Conservation (phyloP, 2,888 invertebrate species). For the Lasius fuliginosus region DNA sequence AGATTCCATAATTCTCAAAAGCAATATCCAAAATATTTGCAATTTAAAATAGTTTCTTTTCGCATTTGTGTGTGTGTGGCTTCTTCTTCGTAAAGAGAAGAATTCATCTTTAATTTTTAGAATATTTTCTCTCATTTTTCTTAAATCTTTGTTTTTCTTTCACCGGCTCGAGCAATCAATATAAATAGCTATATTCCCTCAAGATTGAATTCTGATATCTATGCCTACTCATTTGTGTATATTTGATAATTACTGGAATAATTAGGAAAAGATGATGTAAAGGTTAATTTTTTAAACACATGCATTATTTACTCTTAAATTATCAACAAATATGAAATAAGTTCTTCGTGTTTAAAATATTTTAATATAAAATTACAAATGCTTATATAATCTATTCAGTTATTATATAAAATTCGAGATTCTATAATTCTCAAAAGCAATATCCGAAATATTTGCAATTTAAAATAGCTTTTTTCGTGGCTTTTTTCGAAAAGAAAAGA, state of each 20-base stretch:
- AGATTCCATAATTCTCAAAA: background rate
- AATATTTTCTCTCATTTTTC: constrained; percentile 25
- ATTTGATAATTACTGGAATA: background rate
- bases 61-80: background rate
- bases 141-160: constrained; percentile 19
- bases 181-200: constrained; percentile 40
- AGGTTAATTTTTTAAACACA: background rate
- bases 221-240: constrained; percentile 2
- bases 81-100: background rate
- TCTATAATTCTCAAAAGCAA: background rate
- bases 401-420: background rate
- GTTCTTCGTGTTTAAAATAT: background rate
- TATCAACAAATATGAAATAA: background rate
- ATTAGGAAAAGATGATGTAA: background rate
- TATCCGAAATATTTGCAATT: background rate
- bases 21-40: background rate
- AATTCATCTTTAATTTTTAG: background rate
- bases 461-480: background rate
- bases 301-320: background rate
- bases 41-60: background rate
- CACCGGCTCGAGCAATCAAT: constrained; percentile 41
- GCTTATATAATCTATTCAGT: background rate
- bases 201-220: constrained; percentile 46
- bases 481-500: background rate
- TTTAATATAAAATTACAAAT: constrained; percentile 13